Base-by-base conservation (phyloP, 1,140 invertebrate species). In the Cylas formicarius region DNA sequence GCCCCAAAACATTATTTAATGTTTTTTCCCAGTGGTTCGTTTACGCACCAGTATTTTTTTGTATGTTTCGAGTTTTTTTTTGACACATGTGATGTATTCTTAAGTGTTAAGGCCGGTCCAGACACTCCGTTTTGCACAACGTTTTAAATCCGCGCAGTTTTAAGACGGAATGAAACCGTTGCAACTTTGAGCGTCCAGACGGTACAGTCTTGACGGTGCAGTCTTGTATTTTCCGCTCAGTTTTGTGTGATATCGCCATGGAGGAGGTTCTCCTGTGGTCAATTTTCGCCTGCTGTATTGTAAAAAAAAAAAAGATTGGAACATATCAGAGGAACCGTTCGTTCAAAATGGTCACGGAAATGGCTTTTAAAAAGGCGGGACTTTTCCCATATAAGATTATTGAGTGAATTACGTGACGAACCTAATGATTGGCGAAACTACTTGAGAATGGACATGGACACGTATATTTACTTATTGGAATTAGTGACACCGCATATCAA, bases 141-240 rank as follows among this genome's bases (percentile, higher is more conserved):
- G 16, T 32, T 39, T 39, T 39, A 24, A n/a, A n/a, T 16, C 22
- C 28, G 37, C 37, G 37, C 37, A 28, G 19, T 39, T 16, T 39
- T 39, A 39, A 27, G 17, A 26, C 37, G 20, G 37, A 39, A 39
- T 39, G 37, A 39, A 39, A 39, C 10, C 37, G 37, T 39, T 39
- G 23, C 22, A 39, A 39, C 11, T 29, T 27, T 7, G 22, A 39
- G 23, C 37, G 37, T 39, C 21, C 22, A 39, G 21, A 39, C 22
- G 22, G 20, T 39, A n/a, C n/a, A n/a, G n/a, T n/a, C n/a, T n/a
- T n/a, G n/a, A n/a, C n/a, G n/a, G n/a, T n/a, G 20, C 37, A 39
- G 23, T 13, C 28, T 17, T 39, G 37, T 39, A 28, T 39, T 23
- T 39, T 39, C 28, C 21, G 23, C 21, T 4, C 37, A 39, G 37